A percentile compares a stretch with the other conserved stretches of the same genome.
Conservation (phyloP, 2,113 vertebrate genomes). For the Steatornis caripensis region DNA sequence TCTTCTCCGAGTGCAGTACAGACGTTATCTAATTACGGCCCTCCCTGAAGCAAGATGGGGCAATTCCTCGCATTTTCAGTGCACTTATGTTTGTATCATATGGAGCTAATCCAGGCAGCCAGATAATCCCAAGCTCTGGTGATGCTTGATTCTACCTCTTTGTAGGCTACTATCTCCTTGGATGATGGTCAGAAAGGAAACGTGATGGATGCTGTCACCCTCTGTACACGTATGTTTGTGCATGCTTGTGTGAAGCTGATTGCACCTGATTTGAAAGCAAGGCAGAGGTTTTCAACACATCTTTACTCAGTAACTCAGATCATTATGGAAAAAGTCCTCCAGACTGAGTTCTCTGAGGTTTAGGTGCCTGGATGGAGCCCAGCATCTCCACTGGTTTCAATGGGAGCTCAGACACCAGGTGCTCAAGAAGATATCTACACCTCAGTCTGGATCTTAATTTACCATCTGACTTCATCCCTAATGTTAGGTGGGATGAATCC, state of each 20-base stretch:
- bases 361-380: neutral
- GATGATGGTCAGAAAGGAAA: rapidly evolving
- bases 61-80: constrained; percentile 20
- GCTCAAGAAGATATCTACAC: neutral
- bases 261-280: neutral
- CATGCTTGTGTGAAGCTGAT: neutral
- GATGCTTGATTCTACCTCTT: neutral
- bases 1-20: rapidly evolving
- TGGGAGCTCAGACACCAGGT: neutral
- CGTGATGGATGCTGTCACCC: neutral
- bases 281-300: neutral
- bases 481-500: neutral
- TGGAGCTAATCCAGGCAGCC: neutral
- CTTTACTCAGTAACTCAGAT: neutral
- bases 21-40: neutral
- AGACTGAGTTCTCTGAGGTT: neutral
- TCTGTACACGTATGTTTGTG: neutral
- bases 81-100: neutral
- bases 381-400: neutral
- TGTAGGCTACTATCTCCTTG: neutral
- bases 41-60: neutral
- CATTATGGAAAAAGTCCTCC: neutral
- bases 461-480: neutral
- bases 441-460: neutral
- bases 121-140: neutral